phyloP scores from a whole-genome alignment of 2,888 invertebrate genomes.

The Chaitophorus viminalis region DNA sequence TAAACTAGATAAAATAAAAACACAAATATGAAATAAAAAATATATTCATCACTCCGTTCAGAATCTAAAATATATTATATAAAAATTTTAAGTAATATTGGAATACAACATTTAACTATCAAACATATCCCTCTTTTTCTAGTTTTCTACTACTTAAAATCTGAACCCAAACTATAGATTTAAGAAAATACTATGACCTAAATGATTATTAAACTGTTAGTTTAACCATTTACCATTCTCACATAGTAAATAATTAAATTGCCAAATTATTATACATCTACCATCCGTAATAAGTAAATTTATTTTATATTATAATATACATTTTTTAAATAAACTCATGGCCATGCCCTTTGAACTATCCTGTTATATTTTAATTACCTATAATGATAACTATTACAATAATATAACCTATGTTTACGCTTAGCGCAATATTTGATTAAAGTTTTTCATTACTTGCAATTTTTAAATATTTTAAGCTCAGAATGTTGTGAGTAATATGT shows the following conservation, averaged over 20 bases:
- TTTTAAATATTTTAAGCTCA: background rate
- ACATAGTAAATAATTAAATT: background rate
- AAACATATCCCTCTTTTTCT: no score
- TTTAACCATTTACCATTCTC: no score
- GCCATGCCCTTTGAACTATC: background rate
- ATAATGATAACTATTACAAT: background rate
- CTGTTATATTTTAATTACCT: background rate
- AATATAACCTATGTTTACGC: background rate
- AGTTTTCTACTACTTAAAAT: no score
- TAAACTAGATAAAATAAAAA: no score
- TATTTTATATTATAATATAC: background rate
- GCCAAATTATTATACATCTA: background rate
- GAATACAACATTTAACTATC: no score
- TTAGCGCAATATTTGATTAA: background rate
- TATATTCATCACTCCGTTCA: no score
- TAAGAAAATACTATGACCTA: no score
- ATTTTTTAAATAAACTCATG: constrained; percentile 8
- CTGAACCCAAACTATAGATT: no score
- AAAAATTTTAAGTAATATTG: no score
- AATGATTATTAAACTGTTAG: background rate
- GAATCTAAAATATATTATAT: no score
- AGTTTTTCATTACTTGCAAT: background rate
- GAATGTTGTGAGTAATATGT: background rate
- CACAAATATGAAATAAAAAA: no score
- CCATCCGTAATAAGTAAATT: background rate